Evolutionary conservation across 2,888 invertebrate genomes (phyloP), one percentile per base, ranked within the genome.

Genomic region (Clusia tigrina): DNA sequence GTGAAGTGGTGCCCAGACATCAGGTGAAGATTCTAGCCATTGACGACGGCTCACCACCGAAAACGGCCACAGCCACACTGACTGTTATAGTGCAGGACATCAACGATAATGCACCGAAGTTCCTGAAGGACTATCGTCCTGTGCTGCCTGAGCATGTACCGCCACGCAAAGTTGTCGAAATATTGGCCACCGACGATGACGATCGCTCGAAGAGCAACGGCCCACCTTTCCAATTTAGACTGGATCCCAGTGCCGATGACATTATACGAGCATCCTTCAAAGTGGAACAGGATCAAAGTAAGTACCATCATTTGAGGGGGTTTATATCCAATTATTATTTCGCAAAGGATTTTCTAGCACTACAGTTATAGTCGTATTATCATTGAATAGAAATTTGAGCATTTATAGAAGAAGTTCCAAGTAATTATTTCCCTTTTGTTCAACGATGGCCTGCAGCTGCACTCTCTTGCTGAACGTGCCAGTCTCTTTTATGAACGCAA

Each of bases 21-120:
- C 96, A 95, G 86, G 95, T 97, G 3, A 96, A 96, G 85, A 96
- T 97, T 70, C 86, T 97, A 76, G 97, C 97, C 2, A 95, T 96
- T 76, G 96, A 97, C 81, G 95, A 96, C 81, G 96, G 96, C 1
- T 89, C 93, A 17, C 96, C 96, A 1, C 93, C 95, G 0, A 93
- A 95, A 85, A 96, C 96, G 9, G 95, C 96, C 0, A 96, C 96
- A 0, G 96, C 96, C 1, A 96, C 95, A 0, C 85, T 96, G 51
- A 96, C 96, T 2, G 96, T 96, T 20, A 94, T 96, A 69, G 96
- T 97, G 23, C 94, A 95, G 84, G 96, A 96, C 78, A 95, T 96
- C 69, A 96, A 96, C 81, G 96, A 96, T 77, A 96, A 96, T 83
- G 94, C 95, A 2, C 96, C 96, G 2, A 93, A 93, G 69, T 96